Evolutionary conservation across 1,140 invertebrate genomes (phyloP).

Genomic region (Drosophila elegans): DNA sequence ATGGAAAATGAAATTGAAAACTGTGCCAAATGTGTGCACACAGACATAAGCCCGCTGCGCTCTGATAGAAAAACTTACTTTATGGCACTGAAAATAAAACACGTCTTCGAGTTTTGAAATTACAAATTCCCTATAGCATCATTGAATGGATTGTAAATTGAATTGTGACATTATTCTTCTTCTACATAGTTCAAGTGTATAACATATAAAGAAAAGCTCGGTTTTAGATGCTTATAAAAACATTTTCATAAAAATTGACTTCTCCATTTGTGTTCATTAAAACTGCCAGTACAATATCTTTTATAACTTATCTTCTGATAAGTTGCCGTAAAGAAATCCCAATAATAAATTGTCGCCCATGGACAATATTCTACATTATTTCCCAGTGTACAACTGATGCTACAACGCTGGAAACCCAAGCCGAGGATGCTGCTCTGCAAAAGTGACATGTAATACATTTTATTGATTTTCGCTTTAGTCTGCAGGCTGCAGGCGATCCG

Average conservation of each 20-base stretch:
- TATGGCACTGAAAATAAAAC: constrained; percentile 1
- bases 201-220: too few species aligned
- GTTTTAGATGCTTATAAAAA: too few species aligned
- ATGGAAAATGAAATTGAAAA: constrained; percentile 75
- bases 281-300: too few species aligned
- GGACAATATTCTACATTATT: not conserved
- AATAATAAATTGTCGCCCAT: too few species aligned
- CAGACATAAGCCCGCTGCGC: constrained; percentile 26
- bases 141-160: too few species aligned
- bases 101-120: not conserved
- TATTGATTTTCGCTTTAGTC: constrained; percentile 71
- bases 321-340: too few species aligned
- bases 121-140: too few species aligned
- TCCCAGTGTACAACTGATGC: not conserved
- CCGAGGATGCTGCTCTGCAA: constrained; percentile 15
- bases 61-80: constrained; percentile 19
- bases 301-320: too few species aligned
- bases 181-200: too few species aligned
- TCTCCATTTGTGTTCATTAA: too few species aligned
- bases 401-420: constrained; percentile 6
- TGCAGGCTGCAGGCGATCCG: constrained; percentile 3
- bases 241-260: too few species aligned
- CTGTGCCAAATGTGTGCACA: constrained; percentile 62
- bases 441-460: constrained; percentile 73
- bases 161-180: too few species aligned